Evolutionary conservation across 2,888 invertebrate species (phyloP).

Genomic region (Phoenoteleia sp.): DNA sequence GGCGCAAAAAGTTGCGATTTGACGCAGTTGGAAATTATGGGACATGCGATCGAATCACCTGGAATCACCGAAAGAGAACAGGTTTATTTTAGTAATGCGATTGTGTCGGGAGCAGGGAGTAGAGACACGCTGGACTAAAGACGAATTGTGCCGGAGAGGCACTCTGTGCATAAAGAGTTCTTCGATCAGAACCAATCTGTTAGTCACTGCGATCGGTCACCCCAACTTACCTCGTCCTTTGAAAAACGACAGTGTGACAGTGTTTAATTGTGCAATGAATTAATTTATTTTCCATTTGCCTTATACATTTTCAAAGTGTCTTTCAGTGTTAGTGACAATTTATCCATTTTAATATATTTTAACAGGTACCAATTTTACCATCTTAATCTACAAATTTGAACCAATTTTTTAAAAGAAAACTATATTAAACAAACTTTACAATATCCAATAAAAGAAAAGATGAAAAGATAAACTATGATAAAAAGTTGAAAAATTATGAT

Average conservation of each 20-base stretch:
- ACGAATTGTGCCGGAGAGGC: slow-evolving; percentile 58
- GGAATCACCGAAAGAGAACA: slow-evolving; percentile 24
- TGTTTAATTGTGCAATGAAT: slow-evolving; percentile 33
- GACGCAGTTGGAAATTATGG: too few relatives aligned
- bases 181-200: slow-evolving; percentile 56
- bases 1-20: too few relatives aligned
- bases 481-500: too few relatives aligned
- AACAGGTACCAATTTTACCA: background rate
- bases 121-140: slow-evolving; percentile 39
- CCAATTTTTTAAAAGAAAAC: too few relatives aligned
- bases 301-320: background rate
- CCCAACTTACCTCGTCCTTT: slow-evolving; percentile 31
- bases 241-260: background rate
- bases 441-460: too few relatives aligned
- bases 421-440: too few relatives aligned
- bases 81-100: slow-evolving; percentile 47
- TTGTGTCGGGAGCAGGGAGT: slow-evolving; percentile 51
- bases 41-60: background rate
- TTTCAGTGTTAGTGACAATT: background rate
- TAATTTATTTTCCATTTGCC: background rate
- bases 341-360: background rate
- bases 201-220: slow-evolving; percentile 60
- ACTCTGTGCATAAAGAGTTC: slow-evolving; percentile 61
- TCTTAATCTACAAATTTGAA: too few relatives aligned
- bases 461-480: too few relatives aligned